Evolutionary conservation across 30 jellyfish, hydroid and myxozoan genomes (phyloP), one percentile per base, ranked within the genome.

Genomic region (Aurelia coerulea): DNA sequence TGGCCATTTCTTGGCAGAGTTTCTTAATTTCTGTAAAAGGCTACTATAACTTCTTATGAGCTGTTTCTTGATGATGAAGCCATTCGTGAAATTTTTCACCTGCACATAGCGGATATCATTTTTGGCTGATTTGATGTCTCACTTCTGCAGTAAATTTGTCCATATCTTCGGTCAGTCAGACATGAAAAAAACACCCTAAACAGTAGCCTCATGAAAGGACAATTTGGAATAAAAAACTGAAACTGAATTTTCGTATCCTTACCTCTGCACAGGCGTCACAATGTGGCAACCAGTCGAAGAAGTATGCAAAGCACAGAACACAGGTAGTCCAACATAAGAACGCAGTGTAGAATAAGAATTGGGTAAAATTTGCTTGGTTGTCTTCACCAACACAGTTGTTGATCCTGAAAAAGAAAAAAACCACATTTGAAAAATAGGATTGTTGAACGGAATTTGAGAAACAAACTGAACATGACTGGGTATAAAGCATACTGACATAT

Each of bases 371-470:
- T 65, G 84, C 88, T 50, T 65, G 65, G 74, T 89, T 89, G 68
- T 89, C 97, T 76, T 89, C 97, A 37, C 97, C 97, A 59, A 89
- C 92, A 71, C 97, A 89, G 60, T 89, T 89, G 68, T 89, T 89
- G 62, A 89, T 89, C 97, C 97, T 89, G 34, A 1, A 59, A 80
- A 5, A 71, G 14, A 23, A 62, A 78, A 15, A 16, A n/a, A 78
- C 19, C 68, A 73, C 18, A 42, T n/a, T 34, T n/a, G 10, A 60
- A 39, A 32, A 10, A 0, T 29, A 12, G 37, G n/a, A 32, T 2
- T 35, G 29, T 10, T 10, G 1, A 74, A 31, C 56, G 39, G 3
- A 34, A 72, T 35, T 15, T 10, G 15, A 7, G 2, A 46, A 3
- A 7, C 53, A 42, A 2, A 6, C 53, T 42, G 5, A 46, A n/a